Evolutionary conservation across 2,888 invertebrate species (phyloP), one percentile per base, ranked within the genome.

Genomic region (Tipula lateralis): DNA sequence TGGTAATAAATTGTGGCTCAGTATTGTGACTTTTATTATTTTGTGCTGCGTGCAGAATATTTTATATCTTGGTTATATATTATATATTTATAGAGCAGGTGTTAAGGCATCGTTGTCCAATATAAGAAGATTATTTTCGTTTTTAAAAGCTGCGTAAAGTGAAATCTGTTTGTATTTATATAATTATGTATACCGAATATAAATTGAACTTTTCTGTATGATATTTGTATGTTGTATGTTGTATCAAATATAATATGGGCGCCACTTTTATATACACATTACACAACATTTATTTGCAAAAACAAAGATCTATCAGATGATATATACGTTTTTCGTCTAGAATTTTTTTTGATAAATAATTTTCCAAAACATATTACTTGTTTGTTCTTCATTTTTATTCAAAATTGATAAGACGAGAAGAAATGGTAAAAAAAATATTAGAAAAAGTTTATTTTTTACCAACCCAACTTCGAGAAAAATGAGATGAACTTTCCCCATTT

Each of bases 1-100:
- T n/a, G n/a, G n/a, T 24, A 66, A 66, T 66, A 66, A 66, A 66
- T 66, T 66, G 24, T 66, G 2, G 24, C 66, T 66, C 66, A 7
- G 66, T 66, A 24, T 2, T 66, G 66, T 66, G 66, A 66, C 66
- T 66, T 66, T 66, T 66, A 66, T 66, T 66, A 66, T 66, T 66
- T 24, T 66, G 9, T 24, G 66, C 6, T 66, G 66, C 24, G 24
- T 66, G 66, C 66, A 9, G 66, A 66, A 66, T 66, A 66, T 24
- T 24, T 66, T 66, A 66, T 66, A 66, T 66, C 66, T 7, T 24
- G 66, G 66, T 2, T 7, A 66, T 9, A 36, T 9, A 32, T n/a
- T n/a, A n/a, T 32, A 32, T 32, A 6, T 32, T 16, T 44, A 44
- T 44, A 44, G 16, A 44, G 16, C 16, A 44, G 44, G 44, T 44